phyloP scores from a whole-genome alignment of 2,888 invertebrate genomes.

The Blera fallax region DNA sequence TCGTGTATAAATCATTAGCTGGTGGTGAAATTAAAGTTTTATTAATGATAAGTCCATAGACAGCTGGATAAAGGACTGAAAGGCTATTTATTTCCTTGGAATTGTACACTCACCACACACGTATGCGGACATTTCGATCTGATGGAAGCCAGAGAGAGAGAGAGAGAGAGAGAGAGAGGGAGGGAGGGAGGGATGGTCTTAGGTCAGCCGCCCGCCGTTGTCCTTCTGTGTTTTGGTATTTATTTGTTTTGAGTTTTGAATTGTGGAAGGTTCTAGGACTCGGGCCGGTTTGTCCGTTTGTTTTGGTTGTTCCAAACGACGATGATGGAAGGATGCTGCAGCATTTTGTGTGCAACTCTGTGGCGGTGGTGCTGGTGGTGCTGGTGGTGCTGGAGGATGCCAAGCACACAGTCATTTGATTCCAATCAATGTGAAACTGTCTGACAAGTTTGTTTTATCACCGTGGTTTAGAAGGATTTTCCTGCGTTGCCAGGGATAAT shows the following conservation, averaged over 20 bases:
- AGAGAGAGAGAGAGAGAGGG: neutral
- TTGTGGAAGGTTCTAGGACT: constrained; percentile 55
- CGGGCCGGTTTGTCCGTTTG: constrained; percentile 6
- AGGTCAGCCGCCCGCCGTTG: neutral
- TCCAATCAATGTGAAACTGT: constrained; percentile 70
- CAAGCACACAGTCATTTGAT: constrained; percentile 58
- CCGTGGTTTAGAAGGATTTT: constrained; percentile 59
- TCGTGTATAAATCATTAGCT: constrained; percentile 70
- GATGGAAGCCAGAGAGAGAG: neutral
- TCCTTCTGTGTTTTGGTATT: constrained; percentile 30
- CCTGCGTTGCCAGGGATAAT: constrained; percentile 58
- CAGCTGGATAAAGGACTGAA: constrained; percentile 68
- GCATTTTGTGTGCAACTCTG: constrained; percentile 41
- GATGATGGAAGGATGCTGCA: constrained; percentile 71
- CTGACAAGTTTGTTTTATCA: constrained; percentile 72
- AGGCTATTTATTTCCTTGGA: constrained; percentile 70
- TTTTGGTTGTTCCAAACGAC: constrained; percentile 17
- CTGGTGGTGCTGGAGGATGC: constrained; percentile 33
- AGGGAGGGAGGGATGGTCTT: neutral
- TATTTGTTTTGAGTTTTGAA: constrained; percentile 71
- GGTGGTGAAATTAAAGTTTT: constrained; percentile 73
- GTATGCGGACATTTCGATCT: constrained; percentile 70
- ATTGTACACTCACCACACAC: constrained; percentile 68
- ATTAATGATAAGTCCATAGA: constrained; percentile 72
- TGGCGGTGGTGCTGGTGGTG: neutral